A percentile compares a stretch with the other conserved stretches of the same genome.
These are phyloP conservation scores for Notamacropus eugenii DNA, from an alignment of 2,797 vertebrate genomes.

Conservation along the genomic window DNA sequence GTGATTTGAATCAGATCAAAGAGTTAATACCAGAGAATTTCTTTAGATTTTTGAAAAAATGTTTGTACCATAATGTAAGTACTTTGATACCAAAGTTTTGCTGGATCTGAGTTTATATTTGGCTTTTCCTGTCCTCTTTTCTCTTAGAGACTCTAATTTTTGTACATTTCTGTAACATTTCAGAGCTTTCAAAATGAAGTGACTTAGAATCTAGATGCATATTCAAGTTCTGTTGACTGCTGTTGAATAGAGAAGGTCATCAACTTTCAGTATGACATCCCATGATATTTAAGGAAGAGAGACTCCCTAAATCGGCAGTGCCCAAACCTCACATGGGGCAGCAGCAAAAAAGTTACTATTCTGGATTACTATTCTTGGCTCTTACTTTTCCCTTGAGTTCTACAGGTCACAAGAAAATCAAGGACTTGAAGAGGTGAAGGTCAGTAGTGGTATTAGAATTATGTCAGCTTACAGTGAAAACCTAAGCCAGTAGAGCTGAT, in stretches of 20 bases:
- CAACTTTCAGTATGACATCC: not conserved
- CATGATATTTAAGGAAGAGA: not conserved
- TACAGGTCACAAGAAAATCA: not conserved
- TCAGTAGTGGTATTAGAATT: not conserved
- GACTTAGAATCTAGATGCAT: not conserved
- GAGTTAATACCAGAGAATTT: not conserved
- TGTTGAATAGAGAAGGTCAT: not conserved
- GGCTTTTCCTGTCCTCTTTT: not conserved
- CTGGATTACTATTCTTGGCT: not conserved
- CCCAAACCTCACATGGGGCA: not conserved
- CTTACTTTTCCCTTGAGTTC: slow-evolving; percentile 5
- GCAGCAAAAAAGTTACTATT: not conserved
- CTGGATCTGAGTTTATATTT: not conserved
- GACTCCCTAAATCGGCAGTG: not conserved
- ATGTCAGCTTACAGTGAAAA: not conserved
- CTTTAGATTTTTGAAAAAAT: not conserved
- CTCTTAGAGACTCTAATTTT: slow-evolving; percentile 36
- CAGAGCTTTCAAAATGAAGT: not conserved
- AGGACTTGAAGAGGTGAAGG: not conserved
- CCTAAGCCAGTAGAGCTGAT: not conserved
- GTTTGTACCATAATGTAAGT: not conserved
- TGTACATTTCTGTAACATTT: not conserved
- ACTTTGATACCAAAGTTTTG: not conserved
- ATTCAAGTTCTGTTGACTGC: not conserved
- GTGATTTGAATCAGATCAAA: not conserved